Evolutionary conservation across 2,888 invertebrate species (phyloP).

Genomic region (Cantharis flavilabris): DNA sequence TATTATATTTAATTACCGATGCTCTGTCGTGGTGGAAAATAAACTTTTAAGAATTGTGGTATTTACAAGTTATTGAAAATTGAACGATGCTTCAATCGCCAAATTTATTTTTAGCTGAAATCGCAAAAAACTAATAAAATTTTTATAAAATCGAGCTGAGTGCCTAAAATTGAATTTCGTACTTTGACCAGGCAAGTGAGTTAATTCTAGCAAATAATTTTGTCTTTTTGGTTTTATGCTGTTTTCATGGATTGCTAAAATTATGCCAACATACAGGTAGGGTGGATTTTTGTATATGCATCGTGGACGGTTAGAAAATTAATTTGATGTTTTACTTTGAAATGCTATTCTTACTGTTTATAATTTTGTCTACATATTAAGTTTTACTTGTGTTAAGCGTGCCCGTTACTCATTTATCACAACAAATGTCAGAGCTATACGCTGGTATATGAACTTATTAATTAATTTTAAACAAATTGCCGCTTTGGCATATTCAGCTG

Average conservation of each 20-base stretch:
- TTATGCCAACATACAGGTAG: not conserved
- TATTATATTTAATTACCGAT: not conserved
- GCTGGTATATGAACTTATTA: slow-evolving; percentile 47
- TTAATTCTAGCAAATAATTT: not conserved
- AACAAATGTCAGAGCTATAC: slow-evolving; percentile 40
- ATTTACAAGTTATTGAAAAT: slow-evolving; percentile 1
- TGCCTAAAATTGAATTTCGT: not conserved
- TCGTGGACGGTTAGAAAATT: not conserved
- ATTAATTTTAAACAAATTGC: slow-evolving; percentile 50
- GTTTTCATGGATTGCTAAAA: not conserved
- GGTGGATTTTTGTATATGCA: not conserved
- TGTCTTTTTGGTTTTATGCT: not conserved
- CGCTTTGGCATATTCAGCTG: slow-evolving; percentile 44
- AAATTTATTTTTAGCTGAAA: not conserved
- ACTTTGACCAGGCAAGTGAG: not conserved
- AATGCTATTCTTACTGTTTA: slow-evolving; percentile 31
- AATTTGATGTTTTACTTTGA: not conserved
- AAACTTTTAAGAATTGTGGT: not conserved
- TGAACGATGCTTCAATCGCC: not conserved
- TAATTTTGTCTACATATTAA: slow-evolving; percentile 42
- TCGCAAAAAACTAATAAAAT: slow-evolving; percentile 1
- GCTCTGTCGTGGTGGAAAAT: not conserved
- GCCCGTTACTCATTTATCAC: slow-evolving; percentile 46
- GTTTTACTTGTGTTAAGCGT: slow-evolving; percentile 42
- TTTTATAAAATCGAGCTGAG: not conserved